Conservation (phyloP, 2,797 vertebrate species). For the Peromyscus attwateri region DNA sequence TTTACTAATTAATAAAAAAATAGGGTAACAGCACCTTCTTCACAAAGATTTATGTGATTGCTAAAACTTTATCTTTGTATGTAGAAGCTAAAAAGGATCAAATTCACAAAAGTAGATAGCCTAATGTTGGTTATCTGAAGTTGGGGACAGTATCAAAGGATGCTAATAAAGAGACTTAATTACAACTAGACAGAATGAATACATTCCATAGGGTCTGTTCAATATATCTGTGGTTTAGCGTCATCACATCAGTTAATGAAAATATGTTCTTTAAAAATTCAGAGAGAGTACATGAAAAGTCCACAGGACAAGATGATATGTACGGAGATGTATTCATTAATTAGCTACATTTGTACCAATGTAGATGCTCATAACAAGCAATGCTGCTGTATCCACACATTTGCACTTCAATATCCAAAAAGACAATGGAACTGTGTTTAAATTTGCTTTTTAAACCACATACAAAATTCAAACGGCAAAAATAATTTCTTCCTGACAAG, state of each 20-base stretch:
- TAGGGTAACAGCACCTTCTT: not conserved
- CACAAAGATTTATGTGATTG: not conserved
- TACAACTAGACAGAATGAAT: not conserved
- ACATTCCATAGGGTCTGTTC: not conserved
- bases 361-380: not conserved
- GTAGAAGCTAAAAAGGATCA: not conserved
- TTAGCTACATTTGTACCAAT: not conserved
- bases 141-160: not conserved
- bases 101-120: not conserved
- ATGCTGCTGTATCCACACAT: not conserved
- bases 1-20: not conserved
- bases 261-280: not conserved
- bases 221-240: not conserved
- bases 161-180: not conserved
- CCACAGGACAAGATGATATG: not conserved
- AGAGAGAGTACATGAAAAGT: not conserved
- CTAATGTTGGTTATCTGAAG: not conserved
- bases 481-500: not conserved
- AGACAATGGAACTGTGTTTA: not conserved
- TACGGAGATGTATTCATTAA: rapidly evolving
- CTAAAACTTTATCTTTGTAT: not conserved
- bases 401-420: not conserved
- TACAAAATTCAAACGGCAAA: not conserved
- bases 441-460: not conserved
- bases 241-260: not conserved